Evolutionary conservation across 2,113 vertebrate genomes (phyloP).

Genomic region (Triplophysa tibetana): DNA sequence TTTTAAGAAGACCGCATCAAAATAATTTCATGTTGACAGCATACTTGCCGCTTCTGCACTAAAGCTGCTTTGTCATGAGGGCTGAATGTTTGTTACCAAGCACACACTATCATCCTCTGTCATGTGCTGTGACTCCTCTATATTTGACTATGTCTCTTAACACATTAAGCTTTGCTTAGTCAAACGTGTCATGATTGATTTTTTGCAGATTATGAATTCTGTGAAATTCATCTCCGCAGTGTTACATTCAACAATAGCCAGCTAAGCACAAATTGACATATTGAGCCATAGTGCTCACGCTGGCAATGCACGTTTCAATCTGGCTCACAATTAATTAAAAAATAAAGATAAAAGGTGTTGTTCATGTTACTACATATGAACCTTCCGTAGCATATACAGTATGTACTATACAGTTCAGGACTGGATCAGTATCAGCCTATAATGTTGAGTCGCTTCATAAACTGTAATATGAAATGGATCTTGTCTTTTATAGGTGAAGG

Average conservation of each 20-base stretch:
- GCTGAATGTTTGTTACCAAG: too few relatives aligned
- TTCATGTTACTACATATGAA: too few relatives aligned
- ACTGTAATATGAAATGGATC: not conserved
- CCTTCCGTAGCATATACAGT: too few relatives aligned
- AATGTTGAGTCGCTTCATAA: not conserved
- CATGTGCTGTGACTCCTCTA: too few relatives aligned
- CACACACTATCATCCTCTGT: too few relatives aligned
- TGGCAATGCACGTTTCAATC: not conserved
- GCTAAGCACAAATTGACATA: not conserved
- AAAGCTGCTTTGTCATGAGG: too few relatives aligned
- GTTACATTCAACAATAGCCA: not conserved
- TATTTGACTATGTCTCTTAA: too few relatives aligned
- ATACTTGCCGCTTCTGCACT: not conserved
- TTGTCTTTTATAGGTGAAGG: slow-evolving; percentile 72
- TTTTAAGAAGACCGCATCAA: not conserved
- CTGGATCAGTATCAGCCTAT: not conserved
- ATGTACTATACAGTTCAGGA: too few relatives aligned
- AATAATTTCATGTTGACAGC: not conserved
- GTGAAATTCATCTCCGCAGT: too few relatives aligned
- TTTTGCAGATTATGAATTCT: too few relatives aligned
- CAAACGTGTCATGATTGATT: not conserved
- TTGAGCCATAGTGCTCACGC: not conserved
- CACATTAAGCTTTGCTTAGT: not conserved
- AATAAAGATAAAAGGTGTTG: too few relatives aligned
- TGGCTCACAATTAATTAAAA: not conserved